Evolutionary conservation across 2,797 vertebrate species (phyloP).

Genomic region (Mormyrus proboscirostris): DNA sequence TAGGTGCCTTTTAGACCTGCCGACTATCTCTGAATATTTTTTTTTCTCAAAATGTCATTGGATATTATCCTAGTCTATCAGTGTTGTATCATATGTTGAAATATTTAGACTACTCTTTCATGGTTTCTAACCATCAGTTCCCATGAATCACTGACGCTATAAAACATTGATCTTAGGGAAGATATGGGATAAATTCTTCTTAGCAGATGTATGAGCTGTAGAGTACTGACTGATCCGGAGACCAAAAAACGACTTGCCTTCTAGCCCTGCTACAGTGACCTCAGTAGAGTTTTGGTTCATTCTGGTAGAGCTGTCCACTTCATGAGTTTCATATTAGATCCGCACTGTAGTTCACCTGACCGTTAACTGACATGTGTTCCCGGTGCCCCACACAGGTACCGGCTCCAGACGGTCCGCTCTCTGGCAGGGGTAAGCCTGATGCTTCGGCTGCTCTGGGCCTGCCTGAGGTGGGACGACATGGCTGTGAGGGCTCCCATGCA

Average conservation of each 20-base stretch:
- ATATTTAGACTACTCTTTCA: not conserved
- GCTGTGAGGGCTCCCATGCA: constrained; percentile 80
- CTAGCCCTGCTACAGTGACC: not conserved
- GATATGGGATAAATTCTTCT: not conserved
- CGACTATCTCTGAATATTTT: not conserved
- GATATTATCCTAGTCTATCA: not conserved
- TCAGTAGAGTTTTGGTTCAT: not conserved
- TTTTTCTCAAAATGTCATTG: not conserved
- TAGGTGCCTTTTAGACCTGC: not conserved
- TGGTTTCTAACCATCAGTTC: not conserved
- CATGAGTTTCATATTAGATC: not conserved
- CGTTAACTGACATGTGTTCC: not conserved
- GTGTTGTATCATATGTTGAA: not conserved
- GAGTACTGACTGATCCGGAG: not conserved
- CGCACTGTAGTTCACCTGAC: not conserved
- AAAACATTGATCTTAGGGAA: not conserved
- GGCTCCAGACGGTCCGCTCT: constrained; percentile 90
- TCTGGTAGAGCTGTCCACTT: not conserved
- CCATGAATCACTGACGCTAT: not conserved
- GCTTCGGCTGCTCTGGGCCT: constrained; percentile 90
- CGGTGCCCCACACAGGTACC: constrained; percentile 59
- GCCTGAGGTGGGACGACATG: constrained; percentile 96
- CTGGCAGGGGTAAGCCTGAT: constrained; percentile 92
- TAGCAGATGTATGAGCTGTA: not conserved
- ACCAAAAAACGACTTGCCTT: not conserved